These are phyloP conservation scores for Planococcus citri DNA, from an alignment of 1,140 invertebrate genomes.

Conservation along the genomic window DNA sequence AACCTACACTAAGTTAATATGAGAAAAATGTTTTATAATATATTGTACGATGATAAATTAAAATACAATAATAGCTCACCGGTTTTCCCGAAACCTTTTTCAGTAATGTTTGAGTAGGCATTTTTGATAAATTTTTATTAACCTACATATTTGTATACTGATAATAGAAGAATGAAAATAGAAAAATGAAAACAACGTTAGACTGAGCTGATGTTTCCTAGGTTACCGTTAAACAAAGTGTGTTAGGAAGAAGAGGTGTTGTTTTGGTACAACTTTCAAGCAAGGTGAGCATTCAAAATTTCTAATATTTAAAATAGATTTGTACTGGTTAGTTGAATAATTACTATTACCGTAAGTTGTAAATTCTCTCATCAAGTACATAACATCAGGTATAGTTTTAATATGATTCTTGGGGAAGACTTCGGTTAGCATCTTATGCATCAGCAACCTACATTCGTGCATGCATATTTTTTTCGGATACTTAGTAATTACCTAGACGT, in stretches of 20 bases:
- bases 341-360: no score
- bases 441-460: no score
- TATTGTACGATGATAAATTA: background rate
- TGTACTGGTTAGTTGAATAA: no score
- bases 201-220: background rate
- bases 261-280: no score
- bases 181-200: background rate
- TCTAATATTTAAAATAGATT: no score
- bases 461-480: no score
- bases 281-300: no score
- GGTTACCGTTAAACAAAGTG: background rate
- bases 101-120: constrained; percentile 3
- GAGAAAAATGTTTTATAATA: background rate
- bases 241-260: background rate
- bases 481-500: no score
- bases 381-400: no score
- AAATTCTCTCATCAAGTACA: no score
- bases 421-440: no score
- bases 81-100: constrained; percentile 9
- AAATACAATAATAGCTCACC: background rate
- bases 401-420: no score
- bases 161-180: background rate
- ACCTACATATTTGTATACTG: constrained; percentile 6
- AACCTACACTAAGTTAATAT: background rate
- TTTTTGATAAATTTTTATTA: background rate